Evolutionary conservation across 2,113 vertebrate genomes (phyloP), one percentile per base, ranked within the genome.

Genomic region (Pimephales promelas): DNA sequence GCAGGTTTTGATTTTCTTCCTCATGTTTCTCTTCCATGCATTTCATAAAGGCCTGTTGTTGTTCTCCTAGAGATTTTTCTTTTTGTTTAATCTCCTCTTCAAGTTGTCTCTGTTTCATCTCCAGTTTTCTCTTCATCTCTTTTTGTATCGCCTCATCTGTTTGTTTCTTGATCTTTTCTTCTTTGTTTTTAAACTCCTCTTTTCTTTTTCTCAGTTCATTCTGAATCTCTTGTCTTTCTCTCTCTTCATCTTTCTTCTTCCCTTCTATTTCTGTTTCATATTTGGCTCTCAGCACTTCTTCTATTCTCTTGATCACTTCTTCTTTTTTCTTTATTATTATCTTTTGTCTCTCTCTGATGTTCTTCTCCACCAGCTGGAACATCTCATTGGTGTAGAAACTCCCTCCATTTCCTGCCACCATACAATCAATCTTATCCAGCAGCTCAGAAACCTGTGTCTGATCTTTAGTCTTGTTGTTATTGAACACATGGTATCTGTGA

Each of bases 261-360:
- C 45, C 61, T 20, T 83, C 80, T 0, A 70, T 16, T 83, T 86
- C 76, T 1, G 1, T 52, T 7, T 79, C 31, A 45, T 4, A 16
- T 82, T 31, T 82, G 70, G 40, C n/a, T 72, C 13, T 45, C 22
- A 90, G 61, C 43, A 49, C 22, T 9, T 86, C 36, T 5, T 80
- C 16, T 31, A 4, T 79, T 40, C 61, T 62, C 24, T 62, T 62
- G 61, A 16, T 31, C 24, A 1, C 61, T 7, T 26, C 61, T 47
- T 62, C 26, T 62, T 62, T 62, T 14, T 62, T 26, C 4, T 16
- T 62, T 9, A 62, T 1, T 1, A 62, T 62, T 24, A 0, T 62
- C 26, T 62, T 2, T 62, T 62, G 61, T 28, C 4, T 3, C 5
- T 31, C 61, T 62, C 7, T 62, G 61, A 62, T 62, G 13, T 62